A percentile compares a stretch with the other conserved stretches of the same genome.
Evolutionary conservation across 2,888 invertebrate species (phyloP).

Genomic region (Tupiocoris notatus): DNA sequence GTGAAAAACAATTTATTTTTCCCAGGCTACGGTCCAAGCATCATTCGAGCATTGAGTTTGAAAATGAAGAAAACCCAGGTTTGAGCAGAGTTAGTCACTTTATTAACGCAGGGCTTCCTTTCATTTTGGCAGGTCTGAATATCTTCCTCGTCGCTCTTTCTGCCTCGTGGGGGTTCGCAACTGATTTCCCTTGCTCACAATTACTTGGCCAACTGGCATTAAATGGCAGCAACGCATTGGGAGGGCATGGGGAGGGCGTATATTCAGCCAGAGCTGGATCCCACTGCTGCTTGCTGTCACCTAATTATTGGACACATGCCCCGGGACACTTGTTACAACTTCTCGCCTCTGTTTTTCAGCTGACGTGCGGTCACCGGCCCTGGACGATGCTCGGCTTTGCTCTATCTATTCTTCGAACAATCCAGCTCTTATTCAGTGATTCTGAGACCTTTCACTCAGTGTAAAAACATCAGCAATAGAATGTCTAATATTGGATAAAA

Average conservation of each 20-base stretch:
- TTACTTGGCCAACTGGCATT: background rate
- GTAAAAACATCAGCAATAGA: too few species aligned
- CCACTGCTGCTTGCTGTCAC: background rate
- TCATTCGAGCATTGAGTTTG: too few species aligned
- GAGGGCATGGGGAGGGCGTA: background rate
- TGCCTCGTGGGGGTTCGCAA: background rate
- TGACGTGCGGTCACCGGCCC: background rate
- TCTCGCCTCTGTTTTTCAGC: background rate
- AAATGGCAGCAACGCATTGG: background rate
- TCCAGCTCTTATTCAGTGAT: background rate
- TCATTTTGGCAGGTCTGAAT: background rate
- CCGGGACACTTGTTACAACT: background rate
- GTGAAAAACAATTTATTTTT: too few species aligned
- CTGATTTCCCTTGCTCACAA: background rate
- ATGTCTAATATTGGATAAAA: too few species aligned
- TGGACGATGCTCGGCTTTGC: background rate
- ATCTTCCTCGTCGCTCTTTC: background rate
- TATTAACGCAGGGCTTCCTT: background rate
- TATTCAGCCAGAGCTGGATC: background rate
- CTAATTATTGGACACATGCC: background rate
- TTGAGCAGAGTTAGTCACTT: too few species aligned
- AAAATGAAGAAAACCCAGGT: too few species aligned
- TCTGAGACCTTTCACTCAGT: background rate
- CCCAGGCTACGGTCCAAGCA: too few species aligned
- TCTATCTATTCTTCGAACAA: background rate